Evolutionary conservation across 2,797 vertebrate species (phyloP).

Genomic region (Acipenser oxyrinchus): DNA sequence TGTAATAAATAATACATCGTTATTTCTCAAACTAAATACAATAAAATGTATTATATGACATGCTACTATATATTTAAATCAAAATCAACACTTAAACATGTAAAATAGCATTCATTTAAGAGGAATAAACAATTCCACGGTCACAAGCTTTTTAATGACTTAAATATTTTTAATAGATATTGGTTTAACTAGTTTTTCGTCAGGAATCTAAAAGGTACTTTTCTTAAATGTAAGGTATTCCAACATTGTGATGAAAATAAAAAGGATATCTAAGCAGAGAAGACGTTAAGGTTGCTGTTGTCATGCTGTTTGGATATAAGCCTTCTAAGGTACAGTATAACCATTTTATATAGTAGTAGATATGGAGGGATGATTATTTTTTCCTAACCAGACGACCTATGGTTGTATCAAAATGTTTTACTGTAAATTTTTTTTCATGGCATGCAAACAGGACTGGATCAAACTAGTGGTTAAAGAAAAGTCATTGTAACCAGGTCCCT

Average conservation of each 20-base stretch:
- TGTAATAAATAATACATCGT: not conserved
- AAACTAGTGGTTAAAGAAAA: not conserved
- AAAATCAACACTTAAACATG: slow-evolving; percentile 25
- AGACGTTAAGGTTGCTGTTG: slow-evolving; percentile 52
- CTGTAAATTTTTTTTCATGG: not conserved
- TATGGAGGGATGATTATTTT: not conserved
- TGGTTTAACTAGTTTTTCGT: not conserved
- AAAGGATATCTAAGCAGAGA: slow-evolving; percentile 52
- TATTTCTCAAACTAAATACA: too few species aligned
- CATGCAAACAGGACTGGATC: not conserved
- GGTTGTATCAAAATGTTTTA: slow-evolving; percentile 10
- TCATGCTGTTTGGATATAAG: slow-evolving; percentile 61
- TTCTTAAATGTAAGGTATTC: slow-evolving; percentile 44
- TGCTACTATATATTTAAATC: not conserved
- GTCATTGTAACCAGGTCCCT: too few species aligned
- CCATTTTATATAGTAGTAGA: not conserved
- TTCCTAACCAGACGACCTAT: slow-evolving; percentile 4
- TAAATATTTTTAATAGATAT: not conserved
- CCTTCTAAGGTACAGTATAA: slow-evolving; percentile 46
- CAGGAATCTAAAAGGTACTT: slow-evolving; percentile 7
- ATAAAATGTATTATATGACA: not conserved
- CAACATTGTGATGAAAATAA: slow-evolving; percentile 41
- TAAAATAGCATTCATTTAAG: slow-evolving; percentile 48
- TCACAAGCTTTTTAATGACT: slow-evolving; percentile 27
- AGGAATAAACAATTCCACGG: slow-evolving; percentile 47